Evolutionary conservation across 2,888 invertebrate species (phyloP), one percentile per base, ranked within the genome.

Genomic region (Rhagium mordax): DNA sequence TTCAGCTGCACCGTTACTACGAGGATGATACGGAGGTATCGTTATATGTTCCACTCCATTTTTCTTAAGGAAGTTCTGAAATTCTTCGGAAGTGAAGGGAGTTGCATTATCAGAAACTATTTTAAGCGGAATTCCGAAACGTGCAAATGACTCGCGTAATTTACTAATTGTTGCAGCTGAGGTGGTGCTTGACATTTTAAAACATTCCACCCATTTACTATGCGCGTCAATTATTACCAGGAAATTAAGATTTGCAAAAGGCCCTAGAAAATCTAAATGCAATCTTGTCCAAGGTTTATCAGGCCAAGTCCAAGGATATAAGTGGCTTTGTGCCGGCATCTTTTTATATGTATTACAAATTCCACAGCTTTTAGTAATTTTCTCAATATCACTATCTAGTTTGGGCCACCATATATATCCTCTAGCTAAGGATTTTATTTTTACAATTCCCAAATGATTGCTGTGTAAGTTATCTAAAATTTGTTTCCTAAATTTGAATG

Each of bases 381-480:
- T 18, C 47, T 67, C 66, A 33, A 68, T 68, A 15, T 68, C 24
- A 3, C 5, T 24, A 48, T 68, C 57, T 48, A 68, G 48, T 47
- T 68, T 68, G 10, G 59, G 24, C 68, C 59, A 68, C 48, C 53
- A 66, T 33, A 66, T 41, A 59, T 68, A 49, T 15, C 16, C 13
- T 1, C 29, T 15, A 29, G 66, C 66, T 13, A 49, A 10, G 21
- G n/a, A 33, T 16, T 66, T 65, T 21, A 53, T 66, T 41, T 29
- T 66, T 1, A 57, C 27, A 29, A 57, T 57, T 13, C 67, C 57
- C 15, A 57, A 15, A 55, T 67, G 66, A 53, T 20, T 7, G 20
- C 10, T 20, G 55, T 53, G 4, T 7, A 53, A 53, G 8, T 47
- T 20, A 5, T 33, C 18, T 47, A 47, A 33, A 13, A 61, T 13